phyloP scores from a whole-genome alignment of 2,113 vertebrate species.

The Labrus mixtus region DNA sequence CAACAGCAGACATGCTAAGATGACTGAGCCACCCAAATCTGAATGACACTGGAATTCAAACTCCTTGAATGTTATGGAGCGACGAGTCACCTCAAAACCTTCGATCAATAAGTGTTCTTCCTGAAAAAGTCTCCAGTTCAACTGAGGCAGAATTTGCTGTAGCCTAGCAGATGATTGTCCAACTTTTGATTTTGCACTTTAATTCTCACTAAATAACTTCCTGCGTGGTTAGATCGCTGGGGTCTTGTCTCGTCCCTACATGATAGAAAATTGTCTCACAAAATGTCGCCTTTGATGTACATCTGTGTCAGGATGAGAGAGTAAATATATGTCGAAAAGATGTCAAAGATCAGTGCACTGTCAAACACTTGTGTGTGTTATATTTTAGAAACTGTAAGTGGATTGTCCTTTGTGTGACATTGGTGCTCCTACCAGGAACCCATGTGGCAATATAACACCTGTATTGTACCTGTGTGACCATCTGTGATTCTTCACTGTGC shows the following conservation, averaged over 20 bases:
- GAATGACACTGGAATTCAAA: constrained; percentile 75
- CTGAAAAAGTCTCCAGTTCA: constrained; percentile 68
- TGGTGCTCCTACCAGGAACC: constrained; percentile 59
- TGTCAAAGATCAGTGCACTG: constrained; percentile 46
- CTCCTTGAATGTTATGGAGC: constrained; percentile 60
- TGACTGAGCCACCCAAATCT: constrained; percentile 76
- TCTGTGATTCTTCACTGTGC: constrained; percentile 67
- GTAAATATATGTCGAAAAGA: constrained; percentile 29
- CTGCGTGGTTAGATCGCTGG: constrained; percentile 48
- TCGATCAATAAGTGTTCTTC: constrained; percentile 78
- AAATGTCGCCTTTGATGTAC: constrained; percentile 45
- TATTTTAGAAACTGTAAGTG: constrained; percentile 38
- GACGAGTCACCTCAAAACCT: constrained; percentile 67
- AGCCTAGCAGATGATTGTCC: constrained; percentile 76
- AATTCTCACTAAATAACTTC: constrained; percentile 72
- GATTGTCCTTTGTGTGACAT: constrained; percentile 61
- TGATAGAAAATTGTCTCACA: constrained; percentile 48
- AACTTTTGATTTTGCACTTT: constrained; percentile 78
- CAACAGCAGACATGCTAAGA: constrained; percentile 48
- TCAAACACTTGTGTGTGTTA: constrained; percentile 51
- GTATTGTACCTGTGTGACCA: constrained; percentile 62
- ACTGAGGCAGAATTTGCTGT: constrained; percentile 74
- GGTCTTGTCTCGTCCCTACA: constrained; percentile 58
- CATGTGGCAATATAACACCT: constrained; percentile 62
- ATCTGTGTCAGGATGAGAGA: constrained; percentile 28